These are phyloP conservation scores for Epizoanthus illoricatus DNA, from an alignment of 92 coral and sea anemone species.

Conservation along the genomic window DNA sequence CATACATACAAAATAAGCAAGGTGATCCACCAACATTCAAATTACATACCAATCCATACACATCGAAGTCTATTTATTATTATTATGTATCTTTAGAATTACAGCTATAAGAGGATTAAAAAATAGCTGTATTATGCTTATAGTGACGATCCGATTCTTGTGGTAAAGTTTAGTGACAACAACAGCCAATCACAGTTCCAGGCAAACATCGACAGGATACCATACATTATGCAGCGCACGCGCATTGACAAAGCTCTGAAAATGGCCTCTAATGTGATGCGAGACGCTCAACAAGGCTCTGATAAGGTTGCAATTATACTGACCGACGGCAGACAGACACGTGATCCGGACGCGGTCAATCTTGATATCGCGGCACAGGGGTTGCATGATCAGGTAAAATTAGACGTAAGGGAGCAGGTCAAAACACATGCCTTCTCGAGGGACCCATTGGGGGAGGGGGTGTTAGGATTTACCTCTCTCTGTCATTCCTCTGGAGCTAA, in stretches of 20 bases:
- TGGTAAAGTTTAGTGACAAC: slow-evolving; percentile 39
- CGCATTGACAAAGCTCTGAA: slow-evolving; percentile 83
- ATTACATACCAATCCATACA: too few relatives aligned
- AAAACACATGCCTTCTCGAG: too few relatives aligned
- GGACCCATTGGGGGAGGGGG: too few relatives aligned
- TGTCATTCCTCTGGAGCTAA: too few relatives aligned
- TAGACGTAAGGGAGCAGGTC: too few relatives aligned
- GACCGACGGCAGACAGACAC: slow-evolving; percentile 90
- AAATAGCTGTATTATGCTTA: background rate
- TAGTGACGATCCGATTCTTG: slow-evolving; percentile 56
- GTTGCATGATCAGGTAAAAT: slow-evolving; percentile 46
- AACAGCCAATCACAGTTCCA: slow-evolving; percentile 48
- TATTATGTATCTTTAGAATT: background rate
- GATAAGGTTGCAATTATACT: slow-evolving; percentile 76
- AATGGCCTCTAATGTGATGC: slow-evolving; percentile 62
- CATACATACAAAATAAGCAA: too few relatives aligned
- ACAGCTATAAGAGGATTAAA: background rate
- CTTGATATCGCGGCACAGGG: slow-evolving; percentile 60
- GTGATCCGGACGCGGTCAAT: slow-evolving; percentile 68
- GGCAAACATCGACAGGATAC: slow-evolving; percentile 60
- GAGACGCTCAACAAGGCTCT: slow-evolving; percentile 59
- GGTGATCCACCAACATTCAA: too few relatives aligned
- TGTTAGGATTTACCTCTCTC: too few relatives aligned
- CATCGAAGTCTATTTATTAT: too few relatives aligned
- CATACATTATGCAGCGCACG: slow-evolving; percentile 74